Evolutionary conservation across 1,140 invertebrate species (phyloP).

Genomic region (Heliconius hermathena): DNA sequence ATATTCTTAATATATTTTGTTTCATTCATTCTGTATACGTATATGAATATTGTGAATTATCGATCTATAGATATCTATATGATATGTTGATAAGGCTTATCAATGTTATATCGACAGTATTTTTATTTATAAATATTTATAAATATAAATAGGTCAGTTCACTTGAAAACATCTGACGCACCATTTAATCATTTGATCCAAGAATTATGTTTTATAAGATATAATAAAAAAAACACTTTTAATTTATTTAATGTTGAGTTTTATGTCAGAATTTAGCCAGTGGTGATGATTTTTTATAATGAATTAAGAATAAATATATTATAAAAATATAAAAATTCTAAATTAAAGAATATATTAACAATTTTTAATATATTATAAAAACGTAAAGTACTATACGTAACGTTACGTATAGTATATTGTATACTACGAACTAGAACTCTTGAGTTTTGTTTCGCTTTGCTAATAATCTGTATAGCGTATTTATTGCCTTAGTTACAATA

Average conservation of each 20-base stretch:
- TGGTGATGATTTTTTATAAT: no score
- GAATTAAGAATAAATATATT: no score
- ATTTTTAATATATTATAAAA: no score
- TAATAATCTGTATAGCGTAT: neutral
- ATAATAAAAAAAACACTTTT: conserved; percentile 1
- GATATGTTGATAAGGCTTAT: conserved; percentile 6
- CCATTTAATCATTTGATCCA: neutral
- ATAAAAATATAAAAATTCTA: no score
- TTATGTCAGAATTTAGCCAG: neutral
- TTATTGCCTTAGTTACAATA: neutral
- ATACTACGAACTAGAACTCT: neutral
- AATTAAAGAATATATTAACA: no score
- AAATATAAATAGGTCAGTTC: conserved; percentile 19
- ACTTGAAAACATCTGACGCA: conserved; percentile 15
- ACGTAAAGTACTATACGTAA: no score
- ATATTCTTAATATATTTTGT: neutral
- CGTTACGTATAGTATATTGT: no score
- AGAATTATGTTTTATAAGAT: neutral
- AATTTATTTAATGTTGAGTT: neutral
- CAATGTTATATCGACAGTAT: conserved; percentile 5
- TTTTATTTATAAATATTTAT: conserved; percentile 18
- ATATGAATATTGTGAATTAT: neutral
- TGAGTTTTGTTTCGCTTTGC: neutral
- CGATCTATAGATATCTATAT: neutral
- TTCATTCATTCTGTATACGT: no score